Percentiles rank a stretch among this genome's conserved stretches.
These are phyloP conservation scores for Epirrhoe tristata DNA, from an alignment of 2,888 invertebrate species.

Conservation along the genomic window DNA sequence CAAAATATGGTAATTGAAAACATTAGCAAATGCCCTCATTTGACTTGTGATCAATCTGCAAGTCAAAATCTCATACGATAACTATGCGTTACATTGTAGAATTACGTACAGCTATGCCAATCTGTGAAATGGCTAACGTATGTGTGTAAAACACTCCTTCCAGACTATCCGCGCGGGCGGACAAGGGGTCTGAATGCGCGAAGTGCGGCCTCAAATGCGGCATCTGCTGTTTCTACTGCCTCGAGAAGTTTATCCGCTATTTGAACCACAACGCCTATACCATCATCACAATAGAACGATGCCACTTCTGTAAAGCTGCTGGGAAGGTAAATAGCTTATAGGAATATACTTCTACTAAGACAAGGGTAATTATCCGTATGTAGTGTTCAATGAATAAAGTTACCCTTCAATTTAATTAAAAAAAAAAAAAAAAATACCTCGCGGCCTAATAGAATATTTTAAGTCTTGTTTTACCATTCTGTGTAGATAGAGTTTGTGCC, in stretches of 20 bases:
- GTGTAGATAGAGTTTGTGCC: no score
- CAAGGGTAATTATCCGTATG: no score
- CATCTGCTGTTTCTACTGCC: constrained; percentile 95
- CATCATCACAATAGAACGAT: constrained; percentile 96
- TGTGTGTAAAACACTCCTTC: no score
- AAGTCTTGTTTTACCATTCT: background rate
- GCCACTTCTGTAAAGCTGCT: constrained; percentile 95
- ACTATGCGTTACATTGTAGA: no score
- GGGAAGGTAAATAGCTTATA: constrained; percentile 87
- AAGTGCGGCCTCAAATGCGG: constrained; percentile 92
- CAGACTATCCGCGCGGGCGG: constrained; percentile 88
- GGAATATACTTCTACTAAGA: background rate
- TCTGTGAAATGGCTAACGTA: no score
- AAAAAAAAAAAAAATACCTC: no score
- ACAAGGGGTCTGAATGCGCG: constrained; percentile 90
- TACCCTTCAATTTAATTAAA: background rate
- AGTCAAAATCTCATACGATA: no score
- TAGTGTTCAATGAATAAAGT: background rate
- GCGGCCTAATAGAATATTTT: no score
- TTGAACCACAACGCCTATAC: constrained; percentile 98
- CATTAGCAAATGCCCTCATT: no score
- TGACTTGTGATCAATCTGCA: no score
- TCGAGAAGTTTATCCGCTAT: constrained; percentile 96
- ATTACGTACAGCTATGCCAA: no score
- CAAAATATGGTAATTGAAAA: no score